Evolutionary conservation across 2,113 vertebrate species (phyloP).

Genomic region (Pollachius pollachius): DNA sequence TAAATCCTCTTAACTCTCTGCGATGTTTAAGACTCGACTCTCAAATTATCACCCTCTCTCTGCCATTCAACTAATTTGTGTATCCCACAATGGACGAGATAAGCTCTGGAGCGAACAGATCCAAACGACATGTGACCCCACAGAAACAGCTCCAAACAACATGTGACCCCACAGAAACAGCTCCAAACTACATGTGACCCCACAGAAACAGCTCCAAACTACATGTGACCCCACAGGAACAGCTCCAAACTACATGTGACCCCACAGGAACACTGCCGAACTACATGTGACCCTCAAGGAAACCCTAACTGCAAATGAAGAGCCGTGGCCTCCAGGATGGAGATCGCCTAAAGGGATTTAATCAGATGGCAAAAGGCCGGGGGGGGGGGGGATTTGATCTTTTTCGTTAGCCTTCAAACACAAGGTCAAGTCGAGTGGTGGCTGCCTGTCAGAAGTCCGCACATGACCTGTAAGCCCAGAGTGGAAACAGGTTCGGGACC

Average conservation of each 20-base stretch:
- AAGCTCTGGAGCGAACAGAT: conserved; percentile 42
- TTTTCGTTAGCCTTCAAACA: conserved; percentile 57
- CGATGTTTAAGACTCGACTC: conserved; percentile 30
- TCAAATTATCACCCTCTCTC: conserved; percentile 50
- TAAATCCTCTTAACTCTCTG: conserved; percentile 23
- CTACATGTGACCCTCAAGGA: conserved; percentile 60
- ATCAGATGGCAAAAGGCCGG: conserved; percentile 49
- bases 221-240: conserved; percentile 57
- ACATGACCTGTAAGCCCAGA: conserved; percentile 55
- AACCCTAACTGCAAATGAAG: conserved; percentile 26
- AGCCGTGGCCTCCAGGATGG: conserved; percentile 53
- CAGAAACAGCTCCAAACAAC: conserved; percentile 61
- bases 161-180: conserved; percentile 53
- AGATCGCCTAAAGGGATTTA: conserved; percentile 64
- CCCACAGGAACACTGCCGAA: conserved; percentile 50
- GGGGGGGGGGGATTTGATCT: conserved; percentile 55
- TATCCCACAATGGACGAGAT: conserved; percentile 46
- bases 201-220: conserved; percentile 55
- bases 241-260: no score
- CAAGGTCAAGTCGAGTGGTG: conserved; percentile 61
- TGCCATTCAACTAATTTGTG: conserved; percentile 49
- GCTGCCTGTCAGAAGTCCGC: conserved; percentile 43
- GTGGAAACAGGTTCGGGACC: conserved; percentile 67
- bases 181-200: no score
- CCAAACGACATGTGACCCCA: conserved; percentile 62